Evolutionary conservation across 2,797 vertebrate genomes (phyloP).

Genomic region (Spea hammondii): DNA sequence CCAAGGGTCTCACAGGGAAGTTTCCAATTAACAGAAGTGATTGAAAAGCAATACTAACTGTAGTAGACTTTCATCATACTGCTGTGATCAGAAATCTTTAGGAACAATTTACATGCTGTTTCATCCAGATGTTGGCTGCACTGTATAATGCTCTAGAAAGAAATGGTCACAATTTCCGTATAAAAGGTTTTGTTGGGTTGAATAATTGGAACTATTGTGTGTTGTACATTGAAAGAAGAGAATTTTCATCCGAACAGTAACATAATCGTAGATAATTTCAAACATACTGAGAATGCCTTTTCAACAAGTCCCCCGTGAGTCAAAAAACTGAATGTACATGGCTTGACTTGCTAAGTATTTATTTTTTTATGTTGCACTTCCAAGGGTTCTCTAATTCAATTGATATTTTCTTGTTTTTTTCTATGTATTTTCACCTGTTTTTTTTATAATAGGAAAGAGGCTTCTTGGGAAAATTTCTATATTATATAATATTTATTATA

Average conservation of each 20-base stretch:
- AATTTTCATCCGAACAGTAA: conserved; percentile 7
- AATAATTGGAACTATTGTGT: conserved; percentile 27
- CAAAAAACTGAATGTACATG: not conserved
- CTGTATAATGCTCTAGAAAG: not conserved
- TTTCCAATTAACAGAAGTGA: conserved; percentile 12
- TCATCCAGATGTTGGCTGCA: conserved; percentile 24
- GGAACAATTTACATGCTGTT: conserved; percentile 8
- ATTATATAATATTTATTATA: no score
- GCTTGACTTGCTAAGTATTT: not conserved
- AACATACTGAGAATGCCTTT: conserved; percentile 13
- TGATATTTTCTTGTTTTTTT: conserved; percentile 1
- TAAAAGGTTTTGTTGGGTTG: not conserved
- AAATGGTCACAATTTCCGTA: conserved; percentile 2
- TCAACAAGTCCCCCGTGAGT: conserved; percentile 6
- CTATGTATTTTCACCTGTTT: conserved; percentile 2
- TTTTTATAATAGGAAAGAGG: no score
- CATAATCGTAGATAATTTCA: conserved; percentile 29
- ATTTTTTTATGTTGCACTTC: conserved; percentile 1
- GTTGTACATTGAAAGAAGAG: conserved; percentile 9
- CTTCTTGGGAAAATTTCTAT: no score
- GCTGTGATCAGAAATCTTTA: conserved; percentile 29
- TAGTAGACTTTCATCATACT: conserved; percentile 12
- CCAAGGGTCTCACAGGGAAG: conserved; percentile 7
- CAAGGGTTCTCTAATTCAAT: not conserved
- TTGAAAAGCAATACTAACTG: conserved; percentile 14